These are phyloP conservation scores for Drosophila anomalata DNA, from an alignment of 2,888 invertebrate genomes.

Conservation along the genomic window DNA sequence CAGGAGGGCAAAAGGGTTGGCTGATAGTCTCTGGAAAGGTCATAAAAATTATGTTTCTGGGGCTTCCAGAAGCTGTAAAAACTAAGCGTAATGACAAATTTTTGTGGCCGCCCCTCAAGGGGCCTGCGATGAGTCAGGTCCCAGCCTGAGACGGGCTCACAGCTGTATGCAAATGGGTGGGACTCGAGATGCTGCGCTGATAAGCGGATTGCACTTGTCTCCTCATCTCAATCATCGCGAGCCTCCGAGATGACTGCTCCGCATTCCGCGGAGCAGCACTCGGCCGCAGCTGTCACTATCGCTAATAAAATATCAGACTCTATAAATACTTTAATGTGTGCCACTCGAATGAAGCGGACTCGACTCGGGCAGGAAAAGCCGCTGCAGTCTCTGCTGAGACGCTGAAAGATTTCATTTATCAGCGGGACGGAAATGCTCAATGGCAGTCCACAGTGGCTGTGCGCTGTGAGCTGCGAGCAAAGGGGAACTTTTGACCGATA, in stretches of 20 bases:
- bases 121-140: constrained; percentile 27
- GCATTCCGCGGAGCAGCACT: constrained; percentile 7
- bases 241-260: not conserved
- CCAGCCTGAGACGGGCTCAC: constrained; percentile 28
- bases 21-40: constrained; percentile 40
- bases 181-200: constrained; percentile 10
- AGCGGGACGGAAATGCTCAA: constrained; percentile 68
- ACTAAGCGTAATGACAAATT: constrained; percentile 65
- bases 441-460: constrained; percentile 45
- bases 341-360: constrained; percentile 56
- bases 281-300: constrained; percentile 52
- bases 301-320: constrained; percentile 59
- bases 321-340: constrained; percentile 58
- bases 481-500: constrained; percentile 70
- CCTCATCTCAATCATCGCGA: constrained; percentile 27
- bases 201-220: constrained; percentile 29
- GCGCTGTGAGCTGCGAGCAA: not conserved
- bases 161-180: not conserved
- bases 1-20: constrained; percentile 15
- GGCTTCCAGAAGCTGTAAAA: constrained; percentile 65
- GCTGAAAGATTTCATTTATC: constrained; percentile 69
- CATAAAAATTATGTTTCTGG: constrained; percentile 52
- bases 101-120: constrained; percentile 46
- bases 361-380: constrained; percentile 3
- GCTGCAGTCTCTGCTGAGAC: constrained; percentile 6